Conservation (phyloP, 2,113 vertebrate genomes). For the Seriola aureovittata region DNA sequence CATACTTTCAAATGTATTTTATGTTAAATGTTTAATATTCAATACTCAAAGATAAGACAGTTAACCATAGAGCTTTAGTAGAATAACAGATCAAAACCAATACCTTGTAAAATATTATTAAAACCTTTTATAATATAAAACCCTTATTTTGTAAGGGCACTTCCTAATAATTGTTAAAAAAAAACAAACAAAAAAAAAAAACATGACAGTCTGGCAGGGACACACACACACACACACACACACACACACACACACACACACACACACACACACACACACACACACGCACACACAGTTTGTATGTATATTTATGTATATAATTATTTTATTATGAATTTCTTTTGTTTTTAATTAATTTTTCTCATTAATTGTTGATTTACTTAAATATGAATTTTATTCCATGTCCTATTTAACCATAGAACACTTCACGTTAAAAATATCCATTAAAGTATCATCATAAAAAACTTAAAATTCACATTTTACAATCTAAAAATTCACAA, state of each 20-base stretch:
- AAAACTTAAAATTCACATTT: constrained; percentile 4
- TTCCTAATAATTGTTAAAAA: not conserved
- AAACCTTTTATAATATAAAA: not conserved
- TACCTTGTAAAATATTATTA: too few relatives aligned
- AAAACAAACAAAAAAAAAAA: too few relatives aligned
- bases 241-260: too few relatives aligned
- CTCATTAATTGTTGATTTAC: not conserved
- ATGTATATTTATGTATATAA: not conserved
- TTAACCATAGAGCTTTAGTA: not conserved
- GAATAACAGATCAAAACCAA: too few relatives aligned
- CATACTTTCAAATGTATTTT: not conserved
- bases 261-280: too few relatives aligned
- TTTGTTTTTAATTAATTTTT: not conserved
- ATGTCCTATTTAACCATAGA: not conserved
- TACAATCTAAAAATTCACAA: not conserved
- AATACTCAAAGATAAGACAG: not conserved
- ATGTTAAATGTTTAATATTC: not conserved
- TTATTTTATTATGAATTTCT: not conserved
- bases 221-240: too few relatives aligned
- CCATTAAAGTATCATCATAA: not conserved
- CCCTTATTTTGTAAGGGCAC: not conserved
- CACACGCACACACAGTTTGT: too few relatives aligned
- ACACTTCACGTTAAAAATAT: not conserved
- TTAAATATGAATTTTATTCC: not conserved
- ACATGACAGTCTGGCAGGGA: not conserved